A percentile compares a stretch with the other conserved stretches of the same genome.
Evolutionary conservation across 2,888 invertebrate genomes (phyloP).

Genomic region (Lysandra coridon): DNA sequence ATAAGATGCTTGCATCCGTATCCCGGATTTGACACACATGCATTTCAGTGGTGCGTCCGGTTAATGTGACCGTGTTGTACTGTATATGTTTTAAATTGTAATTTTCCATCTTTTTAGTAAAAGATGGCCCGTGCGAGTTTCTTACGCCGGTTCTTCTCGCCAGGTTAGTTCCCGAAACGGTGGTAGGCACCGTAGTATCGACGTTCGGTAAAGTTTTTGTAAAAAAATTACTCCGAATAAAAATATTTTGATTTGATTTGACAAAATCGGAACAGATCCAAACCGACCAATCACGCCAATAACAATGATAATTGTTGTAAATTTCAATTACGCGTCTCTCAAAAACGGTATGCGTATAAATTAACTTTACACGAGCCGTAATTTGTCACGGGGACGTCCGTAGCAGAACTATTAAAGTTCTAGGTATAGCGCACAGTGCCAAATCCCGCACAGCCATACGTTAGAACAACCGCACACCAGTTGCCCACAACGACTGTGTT

Average conservation of each 20-base stretch:
- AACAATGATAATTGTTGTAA: neutral
- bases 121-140: too few relatives aligned
- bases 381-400: conserved; percentile 27
- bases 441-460: conserved; percentile 16
- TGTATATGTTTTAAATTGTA: too few relatives aligned
- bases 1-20: too few relatives aligned
- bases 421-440: conserved; percentile 2
- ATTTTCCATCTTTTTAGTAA: too few relatives aligned
- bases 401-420: conserved; percentile 9
- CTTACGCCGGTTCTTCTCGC: too few relatives aligned
- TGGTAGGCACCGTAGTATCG: too few relatives aligned
- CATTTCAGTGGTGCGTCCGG: too few relatives aligned
- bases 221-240: too few relatives aligned
- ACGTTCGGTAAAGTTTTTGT: too few relatives aligned
- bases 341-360: conserved; percentile 16
- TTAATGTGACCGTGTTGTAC: too few relatives aligned
- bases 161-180: too few relatives aligned
- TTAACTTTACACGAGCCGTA: conserved; percentile 25
- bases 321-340: neutral
- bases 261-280: neutral
- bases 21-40: too few relatives aligned
- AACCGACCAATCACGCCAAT: conserved; percentile 14
- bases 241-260: neutral
- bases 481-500: neutral
- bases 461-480: neutral